phyloP scores from a whole-genome alignment of 2,113 vertebrate species.

The Talpa occidentalis region DNA sequence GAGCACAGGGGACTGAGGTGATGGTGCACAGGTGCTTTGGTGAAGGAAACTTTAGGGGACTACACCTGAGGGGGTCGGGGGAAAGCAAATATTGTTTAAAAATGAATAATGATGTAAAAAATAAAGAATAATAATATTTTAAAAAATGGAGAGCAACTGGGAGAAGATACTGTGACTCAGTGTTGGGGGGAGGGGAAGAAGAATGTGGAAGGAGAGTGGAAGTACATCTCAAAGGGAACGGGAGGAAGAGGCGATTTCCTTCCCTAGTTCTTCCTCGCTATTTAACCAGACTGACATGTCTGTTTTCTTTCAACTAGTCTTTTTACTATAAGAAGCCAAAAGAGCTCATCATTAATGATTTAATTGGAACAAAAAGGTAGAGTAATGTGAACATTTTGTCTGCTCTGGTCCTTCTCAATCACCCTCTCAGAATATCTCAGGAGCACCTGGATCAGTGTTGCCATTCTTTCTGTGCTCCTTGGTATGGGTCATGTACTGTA shows the following conservation, averaged over 20 bases:
- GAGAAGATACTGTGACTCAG: neutral
- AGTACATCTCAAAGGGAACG: neutral
- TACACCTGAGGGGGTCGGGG: no score
- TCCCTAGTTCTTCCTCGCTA: neutral
- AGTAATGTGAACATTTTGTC: neutral
- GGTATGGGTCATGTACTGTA: neutral
- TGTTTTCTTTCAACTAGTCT: neutral
- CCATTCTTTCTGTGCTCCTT: neutral
- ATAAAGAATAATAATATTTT: no score
- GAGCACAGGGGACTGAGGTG: no score
- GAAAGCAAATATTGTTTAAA: no score
- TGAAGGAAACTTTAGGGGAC: no score
- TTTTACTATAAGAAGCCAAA: neutral
- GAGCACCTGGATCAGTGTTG: neutral
- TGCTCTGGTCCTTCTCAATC: neutral
- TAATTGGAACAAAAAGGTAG: neutral
- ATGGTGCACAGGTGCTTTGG: no score
- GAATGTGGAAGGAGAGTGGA: neutral
- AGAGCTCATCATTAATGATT: neutral
- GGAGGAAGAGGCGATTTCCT: neutral
- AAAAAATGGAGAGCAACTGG: neutral
- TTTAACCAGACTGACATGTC: neutral
- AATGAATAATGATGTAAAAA: no score
- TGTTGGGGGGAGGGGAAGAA: neutral
- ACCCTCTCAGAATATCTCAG: neutral